Conservation (phyloP, 2,797 vertebrate species). For the Hypotaenidia philippensis region DNA sequence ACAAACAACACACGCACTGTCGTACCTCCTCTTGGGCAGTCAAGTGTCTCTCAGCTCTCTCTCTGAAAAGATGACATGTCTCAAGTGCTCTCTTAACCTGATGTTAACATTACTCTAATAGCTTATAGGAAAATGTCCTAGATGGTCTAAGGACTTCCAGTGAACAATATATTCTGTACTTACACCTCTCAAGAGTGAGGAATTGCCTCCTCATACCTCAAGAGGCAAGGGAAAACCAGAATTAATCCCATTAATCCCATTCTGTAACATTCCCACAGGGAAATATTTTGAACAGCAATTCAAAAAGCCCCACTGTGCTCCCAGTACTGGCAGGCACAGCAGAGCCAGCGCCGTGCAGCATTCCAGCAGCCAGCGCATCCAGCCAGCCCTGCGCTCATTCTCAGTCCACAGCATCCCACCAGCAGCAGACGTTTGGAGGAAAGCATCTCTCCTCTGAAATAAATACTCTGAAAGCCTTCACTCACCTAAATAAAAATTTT, state of each 20-base stretch:
- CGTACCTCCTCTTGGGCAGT: background rate
- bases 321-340: background rate
- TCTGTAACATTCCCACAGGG: background rate
- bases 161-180: background rate
- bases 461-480: background rate
- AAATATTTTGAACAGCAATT: background rate
- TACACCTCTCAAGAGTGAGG: background rate
- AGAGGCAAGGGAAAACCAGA: background rate
- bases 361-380: background rate
- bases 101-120: background rate
- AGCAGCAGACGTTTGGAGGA: background rate
- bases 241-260: slow-evolving; percentile 4
- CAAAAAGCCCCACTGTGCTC: background rate
- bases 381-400: background rate
- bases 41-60: slow-evolving; percentile 27
- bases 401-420: accelerated
- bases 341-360: background rate
- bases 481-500: accelerated
- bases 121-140: background rate
- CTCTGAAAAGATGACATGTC: background rate
- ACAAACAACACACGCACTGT: background rate
- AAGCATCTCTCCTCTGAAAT: background rate
- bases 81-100: slow-evolving; percentile 55
- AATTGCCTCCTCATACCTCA: background rate
- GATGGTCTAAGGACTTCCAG: background rate